Evolutionary conservation across 1,140 invertebrate genomes (phyloP), one percentile per base, ranked within the genome.

Genomic region (Drosophila elegans): DNA sequence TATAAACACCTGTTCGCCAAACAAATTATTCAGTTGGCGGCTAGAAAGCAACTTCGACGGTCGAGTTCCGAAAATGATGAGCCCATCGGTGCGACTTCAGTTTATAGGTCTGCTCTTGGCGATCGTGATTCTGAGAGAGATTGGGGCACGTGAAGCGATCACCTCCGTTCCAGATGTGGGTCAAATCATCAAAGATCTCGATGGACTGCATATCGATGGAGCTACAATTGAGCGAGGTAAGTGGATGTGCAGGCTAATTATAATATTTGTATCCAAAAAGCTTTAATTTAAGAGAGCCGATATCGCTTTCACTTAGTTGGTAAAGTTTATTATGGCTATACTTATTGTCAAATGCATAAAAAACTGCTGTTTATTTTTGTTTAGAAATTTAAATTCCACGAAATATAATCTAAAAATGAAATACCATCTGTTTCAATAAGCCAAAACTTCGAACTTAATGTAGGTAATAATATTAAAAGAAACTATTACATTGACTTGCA

Each of bases 171-270:
- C 71, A 67, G 86, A 90, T 66, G 86, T 90, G 38, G 86, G 74
- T 77, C 82, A 90, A 45, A 74, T 90, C 13, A 72, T 90, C 11
- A 74, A 78, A 80, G 79, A 88, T 42, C 46, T 86, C 29, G 61
- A 78, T 52, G 74, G 56, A 21, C 38, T 78, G 48, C 63, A 81
- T 36, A 13, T 81, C 12, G 54, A 75, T 44, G 59, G 45, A 29
- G 9, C 42, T 21, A 16, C 46, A 5, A 27, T 51, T 44, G 39
- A 49, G 13, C 9, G 16, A 12, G 78, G 82, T 86, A 46, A 75
- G 74, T 74, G 4, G 42, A 16, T n/a, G 11, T n/a, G 3, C 25
- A 49, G 29, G 46, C 12, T 32, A 49, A 49, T 49, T 32, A 49
- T 3, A 32, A 29, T 32, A 32, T 4, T n/a, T 34, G 2, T 51